Evolutionary conservation across 2,888 invertebrate species (phyloP).

Genomic region (Fabriciana adippe): DNA sequence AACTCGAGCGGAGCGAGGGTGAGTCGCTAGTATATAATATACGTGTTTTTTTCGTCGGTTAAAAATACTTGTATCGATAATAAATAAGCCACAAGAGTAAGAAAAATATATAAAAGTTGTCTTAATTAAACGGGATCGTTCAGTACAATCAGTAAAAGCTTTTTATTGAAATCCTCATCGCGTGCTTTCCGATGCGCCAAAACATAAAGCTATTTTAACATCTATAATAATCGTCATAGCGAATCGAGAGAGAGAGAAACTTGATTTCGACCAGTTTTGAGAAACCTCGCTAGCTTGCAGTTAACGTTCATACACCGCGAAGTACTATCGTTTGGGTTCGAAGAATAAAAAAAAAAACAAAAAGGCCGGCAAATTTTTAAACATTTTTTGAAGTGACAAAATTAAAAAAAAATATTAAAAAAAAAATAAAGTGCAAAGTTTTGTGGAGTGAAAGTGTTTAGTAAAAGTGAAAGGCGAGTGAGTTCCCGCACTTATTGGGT

Average conservation of each 20-base stretch:
- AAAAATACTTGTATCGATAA: no score
- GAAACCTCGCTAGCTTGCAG: slow-evolving; percentile 59
- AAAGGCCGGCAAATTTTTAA: slow-evolving; percentile 37
- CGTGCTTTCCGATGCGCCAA: slow-evolving; percentile 56
- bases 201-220: slow-evolving; percentile 48
- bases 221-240: slow-evolving; percentile 63
- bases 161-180: slow-evolving; percentile 46
- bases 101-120: neutral
- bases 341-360: slow-evolving; percentile 46
- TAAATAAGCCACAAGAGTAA: no score
- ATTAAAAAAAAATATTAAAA: neutral
- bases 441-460: slow-evolving; percentile 70
- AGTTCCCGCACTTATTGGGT: slow-evolving; percentile 54
- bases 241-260: slow-evolving; percentile 44
- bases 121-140: neutral
- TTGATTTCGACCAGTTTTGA: slow-evolving; percentile 62
- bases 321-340: slow-evolving; percentile 48
- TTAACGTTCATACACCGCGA: slow-evolving; percentile 51
- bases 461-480: slow-evolving; percentile 73
- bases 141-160: slow-evolving; percentile 32
- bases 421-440: slow-evolving; percentile 29
- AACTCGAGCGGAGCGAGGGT: no score
- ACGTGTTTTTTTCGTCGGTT: no score
- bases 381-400: neutral
- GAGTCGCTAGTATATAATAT: no score